Evolutionary conservation across 2,797 vertebrate genomes (phyloP).

Genomic region (Danio albolineatus): DNA sequence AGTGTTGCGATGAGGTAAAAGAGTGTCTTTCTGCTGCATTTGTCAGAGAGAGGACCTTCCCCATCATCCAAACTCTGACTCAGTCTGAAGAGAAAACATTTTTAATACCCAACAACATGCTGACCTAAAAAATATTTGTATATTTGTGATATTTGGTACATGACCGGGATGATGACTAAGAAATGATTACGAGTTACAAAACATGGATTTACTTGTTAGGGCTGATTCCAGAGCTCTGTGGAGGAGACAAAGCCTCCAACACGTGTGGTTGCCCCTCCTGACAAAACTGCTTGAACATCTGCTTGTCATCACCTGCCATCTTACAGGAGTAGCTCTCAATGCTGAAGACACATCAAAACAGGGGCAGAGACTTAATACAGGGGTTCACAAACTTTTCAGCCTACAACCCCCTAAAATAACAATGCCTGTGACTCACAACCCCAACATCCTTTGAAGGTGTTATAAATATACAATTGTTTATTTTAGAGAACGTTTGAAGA

Average conservation of each 20-base stretch:
- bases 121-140: not conserved
- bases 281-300: constrained; percentile 74
- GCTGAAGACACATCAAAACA: constrained; percentile 47
- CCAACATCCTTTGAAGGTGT: no score
- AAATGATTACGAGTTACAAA: not conserved
- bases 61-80: constrained; percentile 69
- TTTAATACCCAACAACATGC: not conserved
- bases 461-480: no score
- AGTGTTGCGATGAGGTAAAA: constrained; percentile 71
- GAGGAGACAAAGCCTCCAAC: constrained; percentile 69
- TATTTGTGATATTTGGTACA: no score
- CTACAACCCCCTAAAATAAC: no score
- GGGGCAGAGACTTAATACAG: not conserved
- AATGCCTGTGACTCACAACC: no score
- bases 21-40: constrained; percentile 70
- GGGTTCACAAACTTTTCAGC: no score
- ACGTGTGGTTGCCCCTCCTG: constrained; percentile 69
- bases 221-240: constrained; percentile 66
- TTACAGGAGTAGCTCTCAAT: constrained; percentile 75
- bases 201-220: constrained; percentile 64
- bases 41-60: constrained; percentile 66
- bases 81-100: constrained; percentile 53
- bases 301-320: constrained; percentile 74
- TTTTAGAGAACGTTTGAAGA: no score
- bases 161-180: not conserved